Base-by-base conservation (phyloP, 2,797 vertebrate genomes). In the Pseudochromis fuscus region DNA sequence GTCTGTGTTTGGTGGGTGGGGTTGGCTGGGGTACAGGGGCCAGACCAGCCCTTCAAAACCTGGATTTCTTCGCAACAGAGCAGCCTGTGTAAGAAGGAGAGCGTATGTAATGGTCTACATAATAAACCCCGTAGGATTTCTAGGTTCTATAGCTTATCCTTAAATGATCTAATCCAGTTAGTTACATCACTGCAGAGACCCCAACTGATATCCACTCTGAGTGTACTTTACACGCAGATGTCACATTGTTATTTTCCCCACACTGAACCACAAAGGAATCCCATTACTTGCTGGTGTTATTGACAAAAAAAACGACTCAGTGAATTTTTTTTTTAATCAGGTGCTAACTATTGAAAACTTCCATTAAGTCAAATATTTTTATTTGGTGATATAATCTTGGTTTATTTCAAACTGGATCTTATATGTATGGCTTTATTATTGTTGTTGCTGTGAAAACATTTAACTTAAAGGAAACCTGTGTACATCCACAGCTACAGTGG, bases 1-100 rank as follows among this genome's bases (percentile, higher is more conserved):
- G 72, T 88, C 74, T 83, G 69, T 24, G 74, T 78, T 76, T 58
- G 73, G 83, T 87, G 83, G 91, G 85, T 60, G 86, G 83, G 80
- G 82, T 56, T 50, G 78, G 81, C 59, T 50, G 65, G 45, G 72
- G 4, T 60, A n/a, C 28, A 24, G 69, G 67, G 68, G 75, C 30
- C 27, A 42, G 71, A 40, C 68, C 33, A 60, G 73, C 60, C 63
- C 72, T 76, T 68, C 56, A 76, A 79, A 88, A 84, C 53, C 70
- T 73, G 70, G 67, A 83, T 78, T 70, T 82, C 60, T 66, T 61
- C 63, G 79, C 75, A 75, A 49, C 74, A 31, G 48, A 82, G 67
- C 48, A 30, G 67, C 25, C 62, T 72, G 5, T 50, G 42, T 58
- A 28, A 52, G 51, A 44, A 19, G 50, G 46, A 45, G 33, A 58